Conservation (phyloP, 2,888 invertebrate genomes). For the Zaprionus lineosus region DNA sequence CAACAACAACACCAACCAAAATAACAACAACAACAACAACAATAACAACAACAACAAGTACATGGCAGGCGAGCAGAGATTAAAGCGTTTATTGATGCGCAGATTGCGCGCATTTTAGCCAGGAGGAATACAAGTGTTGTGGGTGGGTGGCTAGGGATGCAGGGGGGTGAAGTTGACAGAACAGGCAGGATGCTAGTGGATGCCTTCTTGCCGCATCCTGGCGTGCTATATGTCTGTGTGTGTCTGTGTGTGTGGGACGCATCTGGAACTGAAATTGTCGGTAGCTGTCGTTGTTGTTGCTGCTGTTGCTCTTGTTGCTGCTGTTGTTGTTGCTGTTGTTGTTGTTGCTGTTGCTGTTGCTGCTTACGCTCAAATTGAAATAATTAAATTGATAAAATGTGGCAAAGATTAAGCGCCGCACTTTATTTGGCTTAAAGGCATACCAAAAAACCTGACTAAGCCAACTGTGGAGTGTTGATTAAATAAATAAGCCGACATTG, state of each 20-base stretch:
- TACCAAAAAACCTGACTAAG: slow-evolving; percentile 61
- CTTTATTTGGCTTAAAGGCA: slow-evolving; percentile 78
- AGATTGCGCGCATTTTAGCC: slow-evolving; percentile 79
- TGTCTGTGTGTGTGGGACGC: slow-evolving; percentile 35
- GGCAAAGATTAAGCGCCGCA: slow-evolving; percentile 78
- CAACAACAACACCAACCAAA: slow-evolving; percentile 29
- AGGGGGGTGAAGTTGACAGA: slow-evolving; percentile 14
- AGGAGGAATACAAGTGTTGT: slow-evolving; percentile 61
- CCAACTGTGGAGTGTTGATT: slow-evolving; percentile 76
- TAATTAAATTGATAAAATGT: slow-evolving; percentile 78
- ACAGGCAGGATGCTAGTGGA: slow-evolving; percentile 54
- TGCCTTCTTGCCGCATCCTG: slow-evolving; percentile 31
- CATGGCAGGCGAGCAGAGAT: slow-evolving; percentile 76
- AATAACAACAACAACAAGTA: slow-evolving; percentile 48
- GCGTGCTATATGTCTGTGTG: slow-evolving; percentile 18
- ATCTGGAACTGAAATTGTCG: slow-evolving; percentile 70
- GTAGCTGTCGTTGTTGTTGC: slow-evolving; percentile 48
- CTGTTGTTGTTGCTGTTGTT: no score
- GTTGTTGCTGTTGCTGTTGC: slow-evolving; percentile 45
- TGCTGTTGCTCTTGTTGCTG: slow-evolving; percentile 8
- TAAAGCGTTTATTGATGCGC: slow-evolving; percentile 77
- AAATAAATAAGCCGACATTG: slow-evolving; percentile 73
- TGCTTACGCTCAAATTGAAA: slow-evolving; percentile 79
- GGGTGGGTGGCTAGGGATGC: neutral
- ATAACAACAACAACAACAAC: slow-evolving; percentile 42